phyloP scores from a whole-genome alignment of 2,888 invertebrate genomes.

The Metellina segmentata region DNA sequence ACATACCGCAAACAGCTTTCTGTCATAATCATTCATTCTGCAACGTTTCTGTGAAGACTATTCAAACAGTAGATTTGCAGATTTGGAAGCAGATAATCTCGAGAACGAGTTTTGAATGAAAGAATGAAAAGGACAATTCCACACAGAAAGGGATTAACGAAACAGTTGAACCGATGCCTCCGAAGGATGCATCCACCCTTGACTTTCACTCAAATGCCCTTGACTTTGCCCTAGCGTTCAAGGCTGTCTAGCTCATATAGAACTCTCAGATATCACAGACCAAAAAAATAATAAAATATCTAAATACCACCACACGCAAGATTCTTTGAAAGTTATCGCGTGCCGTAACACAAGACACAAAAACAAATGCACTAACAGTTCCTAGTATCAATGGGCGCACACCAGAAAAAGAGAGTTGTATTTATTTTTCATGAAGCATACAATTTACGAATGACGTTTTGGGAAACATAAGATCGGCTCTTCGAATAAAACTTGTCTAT shows the following conservation, averaged over 20 bases:
- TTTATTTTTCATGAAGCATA: not conserved
- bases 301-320: not conserved
- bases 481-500: not conserved
- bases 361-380: not conserved
- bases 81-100: not conserved
- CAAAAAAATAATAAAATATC: not conserved
- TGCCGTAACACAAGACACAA: not conserved
- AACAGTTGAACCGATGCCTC: not conserved
- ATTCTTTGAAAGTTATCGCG: not conserved
- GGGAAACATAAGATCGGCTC: not conserved
- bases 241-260: constrained; percentile 45
- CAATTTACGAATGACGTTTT: not conserved
- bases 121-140: not conserved
- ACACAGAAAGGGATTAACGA: not conserved
- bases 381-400: not conserved
- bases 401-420: not conserved
- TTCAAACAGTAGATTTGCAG: not conserved
- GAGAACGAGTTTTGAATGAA: not conserved
- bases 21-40: too few species aligned
- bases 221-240: constrained; percentile 42
- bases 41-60: not conserved
- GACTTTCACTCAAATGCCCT: constrained; percentile 37
- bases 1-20: too few species aligned
- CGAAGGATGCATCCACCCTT: constrained; percentile 20
- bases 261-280: not conserved